Conservation (phyloP, 2,113 vertebrate genomes). For the Otis tarda region DNA sequence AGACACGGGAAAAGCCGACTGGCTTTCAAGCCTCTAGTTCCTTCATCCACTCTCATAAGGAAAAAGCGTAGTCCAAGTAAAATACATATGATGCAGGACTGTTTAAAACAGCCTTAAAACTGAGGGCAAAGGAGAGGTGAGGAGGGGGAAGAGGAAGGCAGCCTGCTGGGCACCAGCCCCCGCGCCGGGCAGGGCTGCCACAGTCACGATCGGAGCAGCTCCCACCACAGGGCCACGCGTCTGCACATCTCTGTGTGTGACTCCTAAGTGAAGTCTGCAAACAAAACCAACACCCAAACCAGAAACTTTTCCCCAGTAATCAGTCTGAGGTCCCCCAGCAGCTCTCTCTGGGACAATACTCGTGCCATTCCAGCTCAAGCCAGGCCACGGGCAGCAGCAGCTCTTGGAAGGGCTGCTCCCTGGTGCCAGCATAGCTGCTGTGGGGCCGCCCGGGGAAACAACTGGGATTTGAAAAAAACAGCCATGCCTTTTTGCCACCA, state of each 20-base stretch:
- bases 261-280: background rate
- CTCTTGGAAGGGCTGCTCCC: background rate
- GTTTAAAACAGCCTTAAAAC: background rate
- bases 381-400: background rate
- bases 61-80: background rate
- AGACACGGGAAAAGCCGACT: background rate
- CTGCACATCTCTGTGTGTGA: background rate
- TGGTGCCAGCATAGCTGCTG: background rate
- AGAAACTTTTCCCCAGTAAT: background rate
- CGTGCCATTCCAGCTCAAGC: rapidly evolving
- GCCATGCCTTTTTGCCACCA: background rate
- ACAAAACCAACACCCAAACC: background rate
- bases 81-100: background rate
- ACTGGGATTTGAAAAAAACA: background rate
- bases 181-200: background rate
- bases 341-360: rapidly evolving
- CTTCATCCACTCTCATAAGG: background rate
- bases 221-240: rapidly evolving
- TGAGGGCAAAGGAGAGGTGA: background rate
- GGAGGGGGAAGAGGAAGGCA: background rate
- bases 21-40: background rate
- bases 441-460: background rate
- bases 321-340: background rate
- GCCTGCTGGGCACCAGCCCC: background rate
- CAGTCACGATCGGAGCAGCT: rapidly evolving